Percentiles rank a stretch among this genome's conserved stretches.
Conservation (phyloP, 2,888 invertebrate species). For the Harpalus rufipes region DNA sequence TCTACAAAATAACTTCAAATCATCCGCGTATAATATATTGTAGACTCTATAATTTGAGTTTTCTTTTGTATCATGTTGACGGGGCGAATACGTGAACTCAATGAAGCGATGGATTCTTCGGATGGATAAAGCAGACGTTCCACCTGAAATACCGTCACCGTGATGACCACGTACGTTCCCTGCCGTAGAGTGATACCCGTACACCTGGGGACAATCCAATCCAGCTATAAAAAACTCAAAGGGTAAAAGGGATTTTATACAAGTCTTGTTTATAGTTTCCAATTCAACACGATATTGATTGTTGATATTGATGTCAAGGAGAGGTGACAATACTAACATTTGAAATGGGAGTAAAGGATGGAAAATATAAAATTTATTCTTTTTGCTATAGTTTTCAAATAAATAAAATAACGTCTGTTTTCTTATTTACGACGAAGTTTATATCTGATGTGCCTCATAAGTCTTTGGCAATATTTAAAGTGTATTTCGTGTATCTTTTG, state of each 20-base stretch:
- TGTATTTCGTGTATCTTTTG: no score
- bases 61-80: no score
- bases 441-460: no score
- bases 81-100: neutral
- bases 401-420: no score
- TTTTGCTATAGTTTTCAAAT: no score
- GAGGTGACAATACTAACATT: neutral
- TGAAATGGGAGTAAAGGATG: no score
- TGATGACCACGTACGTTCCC: neutral
- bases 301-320: neutral
- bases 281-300: neutral
- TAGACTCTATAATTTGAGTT: no score
- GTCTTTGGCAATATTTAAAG: no score
- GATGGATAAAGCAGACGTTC: neutral
- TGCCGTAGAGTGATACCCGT: neutral
- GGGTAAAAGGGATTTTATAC: neutral
- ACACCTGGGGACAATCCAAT: neutral
- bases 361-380: no score
- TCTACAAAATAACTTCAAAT: no score
- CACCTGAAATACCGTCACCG: neutral
- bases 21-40: no score
- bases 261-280: neutral
- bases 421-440: no score
- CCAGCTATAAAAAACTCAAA: neutral
- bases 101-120: neutral